phyloP scores from a whole-genome alignment of 2,113 vertebrate species.

The Etheostoma spectabile region DNA sequence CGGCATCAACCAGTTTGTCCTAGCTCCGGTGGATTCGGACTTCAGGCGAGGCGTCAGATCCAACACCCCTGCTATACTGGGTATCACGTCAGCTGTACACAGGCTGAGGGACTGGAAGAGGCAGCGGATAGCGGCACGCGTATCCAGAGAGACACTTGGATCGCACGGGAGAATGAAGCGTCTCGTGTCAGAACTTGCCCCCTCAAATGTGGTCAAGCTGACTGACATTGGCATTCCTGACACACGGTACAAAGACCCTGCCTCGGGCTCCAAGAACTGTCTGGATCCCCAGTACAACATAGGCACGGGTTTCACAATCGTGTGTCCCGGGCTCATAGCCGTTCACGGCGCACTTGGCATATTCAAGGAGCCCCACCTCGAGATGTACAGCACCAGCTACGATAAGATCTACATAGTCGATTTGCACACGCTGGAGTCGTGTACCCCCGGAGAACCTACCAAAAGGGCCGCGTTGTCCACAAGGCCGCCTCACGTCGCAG shows the following conservation, averaged over 20 bases:
- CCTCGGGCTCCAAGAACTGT: constrained; percentile 2
- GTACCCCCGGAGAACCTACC: neutral
- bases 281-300: constrained; percentile 18
- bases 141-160: neutral
- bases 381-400: constrained; percentile 28
- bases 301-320: neutral
- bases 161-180: neutral
- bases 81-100: too few species aligned
- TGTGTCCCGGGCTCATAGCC: constrained; percentile 15
- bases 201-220: neutral
- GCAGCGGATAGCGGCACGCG: neutral
- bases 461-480: neutral
- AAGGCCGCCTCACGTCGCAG: neutral
- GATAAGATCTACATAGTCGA: constrained; percentile 14
- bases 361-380: constrained; percentile 25
- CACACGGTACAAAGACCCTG: neutral
- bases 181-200: too few species aligned
- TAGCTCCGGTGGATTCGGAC: constrained; percentile 11
- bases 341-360: neutral
- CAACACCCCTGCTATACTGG: neutral
- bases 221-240: neutral
- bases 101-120: constrained; percentile 12
- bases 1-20: constrained; percentile 13
- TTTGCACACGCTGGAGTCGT: constrained; percentile 24
- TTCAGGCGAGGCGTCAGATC: neutral